phyloP scores from a whole-genome alignment of 2,113 vertebrate genomes.

The Cyanoramphus novaezelandiae region DNA sequence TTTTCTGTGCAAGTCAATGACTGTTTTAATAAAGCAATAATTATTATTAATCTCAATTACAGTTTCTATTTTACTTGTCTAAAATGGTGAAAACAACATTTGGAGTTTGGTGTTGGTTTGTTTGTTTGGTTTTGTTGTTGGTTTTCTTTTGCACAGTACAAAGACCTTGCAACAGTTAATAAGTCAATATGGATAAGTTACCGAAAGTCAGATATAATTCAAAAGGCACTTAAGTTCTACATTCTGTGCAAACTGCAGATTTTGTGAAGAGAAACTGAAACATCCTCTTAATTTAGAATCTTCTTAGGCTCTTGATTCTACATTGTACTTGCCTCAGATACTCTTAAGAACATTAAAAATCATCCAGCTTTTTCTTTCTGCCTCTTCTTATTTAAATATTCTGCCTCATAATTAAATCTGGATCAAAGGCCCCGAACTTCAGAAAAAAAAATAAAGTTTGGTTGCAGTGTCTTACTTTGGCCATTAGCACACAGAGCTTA shows the following conservation, averaged over 20 bases:
- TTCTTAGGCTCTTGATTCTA: neutral
- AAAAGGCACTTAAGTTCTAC: neutral
- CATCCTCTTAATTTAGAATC: neutral
- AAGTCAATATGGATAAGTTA: neutral
- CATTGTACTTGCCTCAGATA: neutral
- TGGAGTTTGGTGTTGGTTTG: too few species aligned
- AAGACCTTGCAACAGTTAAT: neutral
- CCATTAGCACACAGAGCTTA: conserved; percentile 55
- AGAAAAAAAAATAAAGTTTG: conserved; percentile 14
- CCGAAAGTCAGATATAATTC: neutral
- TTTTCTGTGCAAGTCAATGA: neutral
- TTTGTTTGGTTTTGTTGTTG: too few species aligned
- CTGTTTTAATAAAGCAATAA: neutral
- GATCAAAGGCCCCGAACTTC: conserved; percentile 50
- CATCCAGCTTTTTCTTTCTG: neutral
- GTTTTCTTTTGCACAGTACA: neutral
- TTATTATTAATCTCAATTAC: neutral
- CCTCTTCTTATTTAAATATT: conserved; percentile 64
- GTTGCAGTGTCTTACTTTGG: conserved; percentile 50
- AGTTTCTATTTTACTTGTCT: neutral
- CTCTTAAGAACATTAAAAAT: conserved; percentile 30
- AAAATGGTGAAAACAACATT: neutral
- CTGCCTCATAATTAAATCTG: conserved; percentile 59
- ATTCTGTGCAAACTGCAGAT: neutral
- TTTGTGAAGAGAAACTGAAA: neutral